Percentiles rank a stretch among this genome's conserved stretches.
These are phyloP conservation scores for Notolepis coatsorum DNA, from an alignment of 2,797 vertebrate species.

Conservation along the genomic window DNA sequence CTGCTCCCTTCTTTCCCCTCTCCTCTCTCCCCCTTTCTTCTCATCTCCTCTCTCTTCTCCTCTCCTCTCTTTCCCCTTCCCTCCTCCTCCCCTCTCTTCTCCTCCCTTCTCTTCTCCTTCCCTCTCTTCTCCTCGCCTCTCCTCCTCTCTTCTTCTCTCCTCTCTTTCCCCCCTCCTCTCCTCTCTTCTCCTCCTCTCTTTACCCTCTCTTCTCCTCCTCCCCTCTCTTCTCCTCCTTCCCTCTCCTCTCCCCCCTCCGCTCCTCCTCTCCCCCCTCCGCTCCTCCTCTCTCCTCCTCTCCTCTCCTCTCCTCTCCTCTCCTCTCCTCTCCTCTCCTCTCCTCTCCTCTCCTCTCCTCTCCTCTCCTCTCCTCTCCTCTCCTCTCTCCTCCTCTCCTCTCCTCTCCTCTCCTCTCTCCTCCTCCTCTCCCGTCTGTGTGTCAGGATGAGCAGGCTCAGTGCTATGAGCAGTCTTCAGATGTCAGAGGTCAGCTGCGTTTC, in stretches of 20 bases:
- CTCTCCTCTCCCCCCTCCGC: neutral
- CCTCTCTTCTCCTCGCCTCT: neutral
- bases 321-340: neutral
- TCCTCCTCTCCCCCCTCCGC: neutral
- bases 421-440: no score
- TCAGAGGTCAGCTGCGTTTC: constrained; percentile 84
- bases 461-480: constrained; percentile 80
- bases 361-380: neutral
- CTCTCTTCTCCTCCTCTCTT: neutral
- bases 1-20: no score
- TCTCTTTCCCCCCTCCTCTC: neutral
- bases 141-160: neutral
- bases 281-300: neutral
- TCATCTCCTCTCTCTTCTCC: neutral
- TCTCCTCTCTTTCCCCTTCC: neutral
- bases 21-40: neutral
- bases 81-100: neutral
- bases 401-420: neutral
- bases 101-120: constrained; percentile 16
- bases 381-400: neutral
- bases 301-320: neutral
- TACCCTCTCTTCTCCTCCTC: neutral
- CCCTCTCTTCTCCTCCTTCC: neutral
- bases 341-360: neutral
- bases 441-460: constrained; percentile 85